Conservation (phyloP, 2,888 invertebrate species). For the Brenthis daphne region DNA sequence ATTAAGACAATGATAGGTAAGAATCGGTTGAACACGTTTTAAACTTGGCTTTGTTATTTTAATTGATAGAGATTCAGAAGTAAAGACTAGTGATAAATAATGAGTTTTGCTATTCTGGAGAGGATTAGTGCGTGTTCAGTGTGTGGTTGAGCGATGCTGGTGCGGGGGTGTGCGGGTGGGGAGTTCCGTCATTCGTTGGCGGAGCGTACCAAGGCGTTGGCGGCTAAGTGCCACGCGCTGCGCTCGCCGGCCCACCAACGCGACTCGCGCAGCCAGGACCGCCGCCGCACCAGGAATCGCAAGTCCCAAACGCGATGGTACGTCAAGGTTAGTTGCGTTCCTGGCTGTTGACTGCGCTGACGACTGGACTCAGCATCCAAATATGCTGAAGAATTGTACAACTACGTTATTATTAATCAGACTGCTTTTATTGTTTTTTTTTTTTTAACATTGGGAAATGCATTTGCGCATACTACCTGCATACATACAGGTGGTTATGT, state of each 20-base stretch:
- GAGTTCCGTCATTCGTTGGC: slow-evolving; percentile 77
- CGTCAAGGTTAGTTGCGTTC: slow-evolving; percentile 85
- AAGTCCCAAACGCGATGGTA: slow-evolving; percentile 85
- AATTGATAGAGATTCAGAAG: slow-evolving; percentile 3
- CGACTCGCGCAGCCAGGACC: slow-evolving; percentile 62
- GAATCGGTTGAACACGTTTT: slow-evolving; percentile 8
- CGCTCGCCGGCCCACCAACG: slow-evolving; percentile 63
- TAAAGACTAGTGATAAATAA: slow-evolving; percentile 8
- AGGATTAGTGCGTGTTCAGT: slow-evolving; percentile 45
- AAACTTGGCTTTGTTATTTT: slow-evolving; percentile 33
- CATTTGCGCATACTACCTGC: too few species aligned
- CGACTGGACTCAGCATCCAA: too few species aligned
- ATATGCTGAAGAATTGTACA: too few species aligned
- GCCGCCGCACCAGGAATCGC: slow-evolving; percentile 70
- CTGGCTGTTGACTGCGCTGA: neutral
- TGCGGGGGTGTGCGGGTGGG: slow-evolving; percentile 73
- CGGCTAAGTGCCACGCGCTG: slow-evolving; percentile 74
- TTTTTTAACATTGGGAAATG: too few species aligned
- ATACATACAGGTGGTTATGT: too few species aligned
- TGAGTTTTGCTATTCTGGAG: slow-evolving; percentile 34
- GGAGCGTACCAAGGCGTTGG: slow-evolving; percentile 78
- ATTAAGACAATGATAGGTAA: neutral
- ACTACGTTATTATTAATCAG: too few species aligned
- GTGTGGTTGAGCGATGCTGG: slow-evolving; percentile 68
- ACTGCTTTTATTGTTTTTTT: too few species aligned